Conservation (phyloP, 2,797 vertebrate species). For the Gadopsis marmoratus region DNA sequence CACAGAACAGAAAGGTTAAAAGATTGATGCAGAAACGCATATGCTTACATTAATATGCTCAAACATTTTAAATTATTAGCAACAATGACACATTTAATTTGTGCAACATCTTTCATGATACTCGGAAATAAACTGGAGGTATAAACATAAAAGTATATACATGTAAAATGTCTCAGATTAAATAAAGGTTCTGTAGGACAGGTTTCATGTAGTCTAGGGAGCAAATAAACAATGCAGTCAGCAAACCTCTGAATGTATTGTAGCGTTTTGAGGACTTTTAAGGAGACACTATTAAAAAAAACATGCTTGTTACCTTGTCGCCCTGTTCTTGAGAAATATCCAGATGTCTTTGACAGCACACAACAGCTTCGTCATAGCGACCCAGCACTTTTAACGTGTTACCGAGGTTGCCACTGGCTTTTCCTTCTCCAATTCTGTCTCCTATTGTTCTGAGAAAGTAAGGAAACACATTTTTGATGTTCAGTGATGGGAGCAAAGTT, state of each 20-base stretch:
- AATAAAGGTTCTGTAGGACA: neutral
- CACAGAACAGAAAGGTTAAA: neutral
- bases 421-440: conserved; percentile 95
- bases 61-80: neutral
- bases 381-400: conserved; percentile 96
- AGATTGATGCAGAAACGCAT: neutral
- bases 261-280: neutral
- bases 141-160: neutral
- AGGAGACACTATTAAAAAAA: neutral
- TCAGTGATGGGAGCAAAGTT: neutral
- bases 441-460: conserved; percentile 90
- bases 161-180: conserved; percentile 2
- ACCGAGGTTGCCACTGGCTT: conserved; percentile 97
- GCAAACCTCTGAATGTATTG: neutral
- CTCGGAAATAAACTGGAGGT: neutral
- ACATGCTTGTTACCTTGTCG: conserved; percentile 89
- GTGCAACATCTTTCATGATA: neutral
- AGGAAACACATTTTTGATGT: neutral
- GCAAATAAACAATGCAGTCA: neutral
- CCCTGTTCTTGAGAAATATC: conserved; percentile 96
- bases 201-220: neutral
- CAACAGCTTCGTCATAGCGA: conserved; percentile 93
- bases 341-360: conserved; percentile 96
- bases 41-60: neutral
- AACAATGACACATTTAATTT: neutral